phyloP scores from a whole-genome alignment of 1,140 invertebrate species.

The Steinernema khuongi region DNA sequence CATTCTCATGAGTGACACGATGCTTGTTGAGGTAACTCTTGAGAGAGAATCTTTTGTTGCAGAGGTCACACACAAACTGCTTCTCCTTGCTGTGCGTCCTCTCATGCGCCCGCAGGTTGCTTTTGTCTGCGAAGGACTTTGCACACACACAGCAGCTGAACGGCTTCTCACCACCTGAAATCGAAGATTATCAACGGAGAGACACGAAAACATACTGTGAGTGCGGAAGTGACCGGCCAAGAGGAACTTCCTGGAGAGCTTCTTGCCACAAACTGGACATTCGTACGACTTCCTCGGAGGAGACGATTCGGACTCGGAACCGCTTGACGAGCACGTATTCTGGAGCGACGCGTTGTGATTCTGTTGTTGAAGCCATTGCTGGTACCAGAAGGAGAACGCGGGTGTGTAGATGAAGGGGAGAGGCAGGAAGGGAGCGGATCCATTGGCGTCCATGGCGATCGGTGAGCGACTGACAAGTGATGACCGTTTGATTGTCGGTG shows the following conservation, averaged over 20 bases:
- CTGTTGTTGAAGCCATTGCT: neutral
- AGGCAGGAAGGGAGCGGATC: too few relatives aligned
- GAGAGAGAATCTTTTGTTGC: conserved; percentile 91
- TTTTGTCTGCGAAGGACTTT: conserved; percentile 92
- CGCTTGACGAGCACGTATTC: neutral
- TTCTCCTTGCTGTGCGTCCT: conserved; percentile 93
- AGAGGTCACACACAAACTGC: conserved; percentile 84
- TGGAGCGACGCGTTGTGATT: neutral
- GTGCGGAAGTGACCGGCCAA: conserved; percentile 88
- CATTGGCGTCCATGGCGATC: too few relatives aligned
- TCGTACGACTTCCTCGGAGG: neutral
- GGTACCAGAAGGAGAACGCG: neutral
- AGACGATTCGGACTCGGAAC: neutral
- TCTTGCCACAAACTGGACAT: conserved; percentile 74
- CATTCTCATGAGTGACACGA: conserved; percentile 62
- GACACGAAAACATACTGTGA: conserved; percentile 65
- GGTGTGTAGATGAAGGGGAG: neutral
- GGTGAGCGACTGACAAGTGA: too few relatives aligned
- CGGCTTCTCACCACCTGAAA: conserved; percentile 80
- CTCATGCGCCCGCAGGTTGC: conserved; percentile 96
- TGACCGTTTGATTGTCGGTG: too few relatives aligned
- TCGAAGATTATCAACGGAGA: neutral
- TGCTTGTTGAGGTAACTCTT: conserved; percentile 98
- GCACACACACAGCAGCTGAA: conserved; percentile 94
- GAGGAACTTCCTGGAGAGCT: conserved; percentile 87